A percentile compares a stretch with the other conserved stretches of the same genome.
Evolutionary conservation across 1,140 invertebrate genomes (phyloP).

Genomic region (Melanaphis sacchari): DNA sequence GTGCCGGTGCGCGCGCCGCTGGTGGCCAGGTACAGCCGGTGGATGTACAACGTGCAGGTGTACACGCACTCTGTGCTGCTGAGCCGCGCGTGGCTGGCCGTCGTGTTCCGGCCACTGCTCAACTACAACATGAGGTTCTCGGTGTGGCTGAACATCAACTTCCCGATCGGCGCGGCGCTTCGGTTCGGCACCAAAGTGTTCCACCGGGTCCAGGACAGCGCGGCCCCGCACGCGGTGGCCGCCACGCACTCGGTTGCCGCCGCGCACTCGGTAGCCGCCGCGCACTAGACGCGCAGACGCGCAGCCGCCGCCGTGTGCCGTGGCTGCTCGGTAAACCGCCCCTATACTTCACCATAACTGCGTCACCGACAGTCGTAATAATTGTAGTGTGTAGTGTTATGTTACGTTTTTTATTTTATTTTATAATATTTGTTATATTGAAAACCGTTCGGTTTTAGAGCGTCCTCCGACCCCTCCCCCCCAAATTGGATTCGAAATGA

Average conservation of each 20-base stretch:
- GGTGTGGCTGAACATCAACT: slow-evolving; percentile 63
- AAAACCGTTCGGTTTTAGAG: neutral
- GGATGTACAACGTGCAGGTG: slow-evolving; percentile 65
- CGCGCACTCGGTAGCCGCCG: too few species aligned
- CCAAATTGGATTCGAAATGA: too few species aligned
- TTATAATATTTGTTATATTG: neutral
- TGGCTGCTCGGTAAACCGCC: too few species aligned
- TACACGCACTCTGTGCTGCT: slow-evolving; percentile 65
- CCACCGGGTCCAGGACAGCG: neutral
- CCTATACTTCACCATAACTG: too few species aligned
- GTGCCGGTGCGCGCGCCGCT: neutral
- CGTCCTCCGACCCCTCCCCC: too few species aligned
- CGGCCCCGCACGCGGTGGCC: neutral
- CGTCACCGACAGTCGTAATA: too few species aligned
- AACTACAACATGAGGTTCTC: slow-evolving; percentile 65
- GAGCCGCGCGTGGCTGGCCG: slow-evolving; percentile 63
- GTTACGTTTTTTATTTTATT: too few species aligned
- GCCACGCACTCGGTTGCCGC: too few species aligned
- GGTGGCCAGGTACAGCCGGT: slow-evolving; percentile 62
- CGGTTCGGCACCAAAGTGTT: slow-evolving; percentile 61
- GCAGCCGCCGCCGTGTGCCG: too few species aligned
- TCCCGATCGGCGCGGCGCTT: slow-evolving; percentile 64
- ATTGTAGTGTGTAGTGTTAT: too few species aligned
- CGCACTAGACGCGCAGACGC: too few species aligned
- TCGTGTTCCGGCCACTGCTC: slow-evolving; percentile 64